Percentiles rank a stretch among this genome's conserved stretches.
Evolutionary conservation across 92 coral and sea anemone genomes (phyloP).

Genomic region (Actinostola sp.): DNA sequence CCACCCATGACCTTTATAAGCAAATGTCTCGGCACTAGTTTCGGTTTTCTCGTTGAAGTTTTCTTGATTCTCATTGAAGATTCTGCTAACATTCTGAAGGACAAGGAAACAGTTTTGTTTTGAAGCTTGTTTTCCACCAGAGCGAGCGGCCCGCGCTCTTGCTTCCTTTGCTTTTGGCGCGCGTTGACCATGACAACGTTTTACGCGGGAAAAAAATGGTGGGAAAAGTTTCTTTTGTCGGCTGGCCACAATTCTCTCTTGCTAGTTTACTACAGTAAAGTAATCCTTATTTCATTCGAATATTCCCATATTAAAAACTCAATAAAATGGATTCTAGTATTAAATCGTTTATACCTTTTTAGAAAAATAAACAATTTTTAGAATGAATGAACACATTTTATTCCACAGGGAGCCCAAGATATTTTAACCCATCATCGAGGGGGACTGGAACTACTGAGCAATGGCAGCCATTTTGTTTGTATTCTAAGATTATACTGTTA

Average conservation of each 20-base stretch:
- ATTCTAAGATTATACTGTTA: not conserved
- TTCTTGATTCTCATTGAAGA: not conserved
- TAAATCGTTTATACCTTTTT: not conserved
- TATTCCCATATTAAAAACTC: too few species aligned
- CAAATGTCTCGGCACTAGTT: not conserved
- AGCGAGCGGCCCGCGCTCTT: constrained; percentile 27
- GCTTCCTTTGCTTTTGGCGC: constrained; percentile 16
- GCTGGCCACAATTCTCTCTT: not conserved
- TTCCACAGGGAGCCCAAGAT: constrained; percentile 17
- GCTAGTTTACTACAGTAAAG: too few species aligned
- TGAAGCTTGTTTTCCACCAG: not conserved
- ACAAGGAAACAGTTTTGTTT: constrained; percentile 2
- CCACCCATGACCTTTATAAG: constrained; percentile 21
- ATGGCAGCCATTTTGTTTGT: constrained; percentile 15
- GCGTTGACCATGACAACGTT: constrained; percentile 4
- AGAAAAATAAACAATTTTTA: too few species aligned
- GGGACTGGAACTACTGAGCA: constrained; percentile 12
- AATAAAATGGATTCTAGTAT: too few species aligned
- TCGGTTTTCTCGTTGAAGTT: not conserved
- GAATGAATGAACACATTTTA: not conserved
- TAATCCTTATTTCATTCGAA: not conserved
- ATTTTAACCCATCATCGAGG: not conserved
- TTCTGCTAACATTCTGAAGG: constrained; percentile 25
- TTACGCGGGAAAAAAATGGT: constrained; percentile 36
- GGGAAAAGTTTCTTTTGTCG: not conserved